phyloP scores from a whole-genome alignment of 2,113 vertebrate species.

The Podilymbus podiceps region DNA sequence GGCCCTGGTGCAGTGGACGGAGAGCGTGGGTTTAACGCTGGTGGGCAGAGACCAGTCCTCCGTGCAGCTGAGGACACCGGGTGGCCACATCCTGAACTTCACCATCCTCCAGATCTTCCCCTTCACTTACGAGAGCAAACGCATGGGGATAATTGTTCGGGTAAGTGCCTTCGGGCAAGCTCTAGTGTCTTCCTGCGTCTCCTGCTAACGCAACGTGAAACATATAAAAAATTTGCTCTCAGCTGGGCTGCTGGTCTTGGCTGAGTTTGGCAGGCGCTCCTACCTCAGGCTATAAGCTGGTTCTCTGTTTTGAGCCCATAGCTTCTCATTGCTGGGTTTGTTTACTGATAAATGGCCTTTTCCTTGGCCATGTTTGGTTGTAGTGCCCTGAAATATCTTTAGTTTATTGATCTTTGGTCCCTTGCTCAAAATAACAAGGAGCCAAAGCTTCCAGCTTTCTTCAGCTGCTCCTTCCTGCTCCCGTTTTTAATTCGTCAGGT shows the following conservation, averaged over 20 bases:
- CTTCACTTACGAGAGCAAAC: conserved; percentile 97
- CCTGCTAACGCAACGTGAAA: not conserved
- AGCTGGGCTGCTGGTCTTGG: not conserved
- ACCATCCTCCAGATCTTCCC: conserved; percentile 97
- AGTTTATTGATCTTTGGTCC: not conserved
- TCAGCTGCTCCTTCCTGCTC: not conserved
- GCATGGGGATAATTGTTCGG: conserved; percentile 95
- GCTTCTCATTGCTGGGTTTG: not conserved
- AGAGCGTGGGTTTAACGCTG: conserved; percentile 93
- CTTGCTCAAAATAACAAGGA: not conserved
- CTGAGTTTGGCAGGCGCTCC: not conserved
- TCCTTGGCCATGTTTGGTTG: not conserved
- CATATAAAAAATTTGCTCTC: not conserved
- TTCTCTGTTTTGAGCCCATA: not conserved
- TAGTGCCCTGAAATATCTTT: not conserved
- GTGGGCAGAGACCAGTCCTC: conserved; percentile 96
- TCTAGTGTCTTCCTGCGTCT: fast-evolving
- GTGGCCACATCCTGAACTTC: conserved; percentile 96
- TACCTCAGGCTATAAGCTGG: not conserved
- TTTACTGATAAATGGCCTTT: not conserved
- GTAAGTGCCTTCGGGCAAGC: conserved; percentile 70
- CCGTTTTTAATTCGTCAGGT: fast-evolving
- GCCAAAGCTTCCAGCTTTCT: not conserved
- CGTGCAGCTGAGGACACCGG: conserved; percentile 98
- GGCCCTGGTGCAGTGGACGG: conserved; percentile 98